A percentile compares a stretch with the other conserved stretches of the same genome.
These are phyloP conservation scores for Augochlora pura DNA, from an alignment of 1,140 invertebrate species.

Conservation along the genomic window DNA sequence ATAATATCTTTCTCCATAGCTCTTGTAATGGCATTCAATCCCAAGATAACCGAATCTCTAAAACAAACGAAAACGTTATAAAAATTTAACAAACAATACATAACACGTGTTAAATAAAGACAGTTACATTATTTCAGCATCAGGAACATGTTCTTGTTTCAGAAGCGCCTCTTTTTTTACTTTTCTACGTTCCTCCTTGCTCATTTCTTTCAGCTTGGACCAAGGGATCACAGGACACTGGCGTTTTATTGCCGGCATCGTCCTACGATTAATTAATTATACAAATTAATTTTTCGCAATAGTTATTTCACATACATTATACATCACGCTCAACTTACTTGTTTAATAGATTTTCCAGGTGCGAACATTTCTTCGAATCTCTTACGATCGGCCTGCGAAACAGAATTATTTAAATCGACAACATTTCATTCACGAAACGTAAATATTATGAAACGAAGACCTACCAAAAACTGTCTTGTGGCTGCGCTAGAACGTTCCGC, in stretches of 20 bases:
- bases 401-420: not conserved
- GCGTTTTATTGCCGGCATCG: conserved; percentile 61
- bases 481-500: conserved; percentile 70
- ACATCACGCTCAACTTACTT: conserved; percentile 56
- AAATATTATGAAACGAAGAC: conserved; percentile 4
- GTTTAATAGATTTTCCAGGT: conserved; percentile 59
- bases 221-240: conserved; percentile 59
- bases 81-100: not conserved
- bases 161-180: conserved; percentile 52
- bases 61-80: conserved; percentile 32
- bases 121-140: conserved; percentile 57
- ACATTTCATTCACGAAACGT: not conserved
- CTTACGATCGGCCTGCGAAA: conserved; percentile 66
- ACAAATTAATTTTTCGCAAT: not conserved
- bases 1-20: conserved; percentile 71
- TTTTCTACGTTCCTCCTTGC: conserved; percentile 67
- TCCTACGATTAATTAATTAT: conserved; percentile 44
- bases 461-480: conserved; percentile 68
- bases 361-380: conserved; percentile 33
- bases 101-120: not conserved
- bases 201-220: conserved; percentile 66
- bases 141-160: conserved; percentile 10
- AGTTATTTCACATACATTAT: not conserved
- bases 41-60: conserved; percentile 70
- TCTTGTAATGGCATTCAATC: conserved; percentile 74